phyloP scores from a whole-genome alignment of 2,888 invertebrate genomes.

The Drosophila affinis region DNA sequence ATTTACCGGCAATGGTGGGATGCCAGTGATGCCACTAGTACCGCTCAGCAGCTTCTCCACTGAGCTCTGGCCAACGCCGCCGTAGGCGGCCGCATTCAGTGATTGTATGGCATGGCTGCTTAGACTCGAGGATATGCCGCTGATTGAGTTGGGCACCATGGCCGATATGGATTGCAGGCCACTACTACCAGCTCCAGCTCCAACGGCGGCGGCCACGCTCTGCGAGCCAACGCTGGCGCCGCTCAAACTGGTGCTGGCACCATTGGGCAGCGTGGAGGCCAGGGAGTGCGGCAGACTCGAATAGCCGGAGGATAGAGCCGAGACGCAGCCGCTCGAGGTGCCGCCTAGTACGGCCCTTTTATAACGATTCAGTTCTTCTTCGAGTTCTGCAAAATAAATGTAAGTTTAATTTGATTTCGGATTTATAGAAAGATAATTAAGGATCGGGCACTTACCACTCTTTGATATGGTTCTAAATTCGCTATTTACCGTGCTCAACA shows the following conservation, averaged over 20 bases:
- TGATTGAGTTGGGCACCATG: constrained; percentile 81
- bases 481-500: constrained; percentile 79
- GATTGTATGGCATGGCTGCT: constrained; percentile 87
- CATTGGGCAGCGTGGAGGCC: constrained; percentile 78
- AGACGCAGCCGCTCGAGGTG: constrained; percentile 65
- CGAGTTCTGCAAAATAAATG: constrained; percentile 68
- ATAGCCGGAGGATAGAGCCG: constrained; percentile 71
- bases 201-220: constrained; percentile 55
- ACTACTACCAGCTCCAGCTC: constrained; percentile 51
- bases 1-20: constrained; percentile 84
- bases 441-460: constrained; percentile 68
- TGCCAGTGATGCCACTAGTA: constrained; percentile 83
- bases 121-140: constrained; percentile 87
- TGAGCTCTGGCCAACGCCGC: constrained; percentile 81
- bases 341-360: constrained; percentile 80
- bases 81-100: constrained; percentile 84
- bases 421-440: neutral
- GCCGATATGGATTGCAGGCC: constrained; percentile 80
- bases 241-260: constrained; percentile 71
- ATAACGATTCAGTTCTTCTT: constrained; percentile 83
- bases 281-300: constrained; percentile 80
- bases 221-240: constrained; percentile 71
- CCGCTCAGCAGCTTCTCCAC: constrained; percentile 84
- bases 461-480: constrained; percentile 83
- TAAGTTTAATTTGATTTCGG: neutral